phyloP scores from a whole-genome alignment of 1,140 invertebrate genomes.

The Nasonia longicornis region DNA sequence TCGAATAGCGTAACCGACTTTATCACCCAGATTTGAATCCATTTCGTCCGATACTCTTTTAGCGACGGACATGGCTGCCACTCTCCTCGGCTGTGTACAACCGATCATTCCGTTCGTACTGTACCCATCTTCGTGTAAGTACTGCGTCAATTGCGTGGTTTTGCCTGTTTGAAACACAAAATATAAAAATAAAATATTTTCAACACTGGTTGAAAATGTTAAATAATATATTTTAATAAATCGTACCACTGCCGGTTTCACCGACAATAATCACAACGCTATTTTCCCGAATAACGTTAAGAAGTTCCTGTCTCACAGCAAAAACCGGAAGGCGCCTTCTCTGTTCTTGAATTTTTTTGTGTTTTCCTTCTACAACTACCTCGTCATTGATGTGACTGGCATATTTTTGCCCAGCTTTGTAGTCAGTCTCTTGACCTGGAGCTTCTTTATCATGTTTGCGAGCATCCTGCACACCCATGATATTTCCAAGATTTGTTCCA shows the following conservation, averaged over 20 bases:
- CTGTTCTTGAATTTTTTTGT: constrained; percentile 89
- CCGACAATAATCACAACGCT: constrained; percentile 96
- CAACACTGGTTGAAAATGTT: background rate
- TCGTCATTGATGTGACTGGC: constrained; percentile 90
- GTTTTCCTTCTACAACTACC: constrained; percentile 86
- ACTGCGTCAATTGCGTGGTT: constrained; percentile 99
- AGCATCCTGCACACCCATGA: constrained; percentile 89
- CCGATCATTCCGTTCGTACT: constrained; percentile 94
- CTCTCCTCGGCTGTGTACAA: constrained; percentile 92
- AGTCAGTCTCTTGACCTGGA: constrained; percentile 76
- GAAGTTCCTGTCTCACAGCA: constrained; percentile 92
- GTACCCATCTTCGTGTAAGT: constrained; percentile 98
- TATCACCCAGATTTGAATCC: constrained; percentile 87
- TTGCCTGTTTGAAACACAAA: constrained; percentile 70
- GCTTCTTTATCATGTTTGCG: constrained; percentile 82
- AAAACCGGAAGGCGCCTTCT: constrained; percentile 95
- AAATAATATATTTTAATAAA: background rate
- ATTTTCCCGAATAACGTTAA: constrained; percentile 95
- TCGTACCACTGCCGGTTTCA: constrained; percentile 93
- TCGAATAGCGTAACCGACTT: constrained; percentile 98
- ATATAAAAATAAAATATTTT: background rate
- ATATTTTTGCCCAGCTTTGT: constrained; percentile 93
- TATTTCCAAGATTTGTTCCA: constrained; percentile 93
- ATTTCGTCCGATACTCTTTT: constrained; percentile 99
- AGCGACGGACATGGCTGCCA: constrained; percentile 99